These are phyloP conservation scores for Trachurus trachurus DNA, from an alignment of 2,797 vertebrate genomes.

Conservation along the genomic window DNA sequence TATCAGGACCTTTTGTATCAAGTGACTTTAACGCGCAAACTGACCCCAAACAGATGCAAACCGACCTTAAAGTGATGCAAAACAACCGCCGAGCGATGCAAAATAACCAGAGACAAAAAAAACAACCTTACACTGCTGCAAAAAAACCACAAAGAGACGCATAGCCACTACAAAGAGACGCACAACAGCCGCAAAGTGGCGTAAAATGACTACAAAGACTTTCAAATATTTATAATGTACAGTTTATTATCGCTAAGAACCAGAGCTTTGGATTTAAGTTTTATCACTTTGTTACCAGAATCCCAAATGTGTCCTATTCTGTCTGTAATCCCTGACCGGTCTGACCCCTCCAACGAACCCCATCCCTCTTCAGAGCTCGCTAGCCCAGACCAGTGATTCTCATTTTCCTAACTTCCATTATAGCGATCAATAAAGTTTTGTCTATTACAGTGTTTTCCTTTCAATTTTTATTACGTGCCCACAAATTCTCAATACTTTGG, in stretches of 20 bases:
- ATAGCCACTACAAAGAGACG: too few relatives aligned
- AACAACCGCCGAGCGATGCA: neutral
- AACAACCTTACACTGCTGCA: neutral
- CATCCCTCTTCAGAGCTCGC: too few relatives aligned
- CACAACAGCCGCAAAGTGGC: too few relatives aligned
- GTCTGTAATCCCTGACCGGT: too few relatives aligned
- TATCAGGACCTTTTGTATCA: neutral
- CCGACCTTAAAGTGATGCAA: neutral
- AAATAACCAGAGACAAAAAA: neutral
- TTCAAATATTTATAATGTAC: neutral
- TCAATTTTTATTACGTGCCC: slow-evolving; percentile 13
- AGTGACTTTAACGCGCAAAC: neutral
- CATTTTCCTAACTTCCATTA: slow-evolving; percentile 9
- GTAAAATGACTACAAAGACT: too few relatives aligned
- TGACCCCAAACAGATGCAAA: neutral
- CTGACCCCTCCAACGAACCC: too few relatives aligned
- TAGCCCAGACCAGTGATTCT: neutral
- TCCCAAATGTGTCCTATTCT: neutral
- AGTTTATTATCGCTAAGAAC: neutral
- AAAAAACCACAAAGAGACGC: neutral
- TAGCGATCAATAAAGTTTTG: slow-evolving; percentile 26
- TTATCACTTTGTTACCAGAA: neutral
- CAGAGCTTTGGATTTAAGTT: neutral
- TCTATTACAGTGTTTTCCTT: slow-evolving; percentile 38
- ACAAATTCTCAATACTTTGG: slow-evolving; percentile 17